Conservation (phyloP, 2,888 invertebrate species). For the Nemotelus pantherinus region DNA sequence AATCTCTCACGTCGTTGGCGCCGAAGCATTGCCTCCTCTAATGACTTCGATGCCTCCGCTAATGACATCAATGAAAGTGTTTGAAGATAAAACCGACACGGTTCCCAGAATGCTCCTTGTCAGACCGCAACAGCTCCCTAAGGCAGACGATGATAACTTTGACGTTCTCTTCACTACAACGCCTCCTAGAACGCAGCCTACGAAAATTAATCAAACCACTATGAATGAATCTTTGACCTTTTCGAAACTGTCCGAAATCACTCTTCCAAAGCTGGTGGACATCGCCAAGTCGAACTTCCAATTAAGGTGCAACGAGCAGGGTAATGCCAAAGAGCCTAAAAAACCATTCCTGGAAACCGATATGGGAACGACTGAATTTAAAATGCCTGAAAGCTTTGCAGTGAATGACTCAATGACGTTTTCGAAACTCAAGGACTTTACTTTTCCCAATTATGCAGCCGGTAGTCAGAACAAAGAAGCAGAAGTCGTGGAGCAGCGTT, state of each 20-base stretch:
- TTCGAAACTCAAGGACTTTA: conserved; percentile 15
- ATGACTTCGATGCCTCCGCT: conserved; percentile 33
- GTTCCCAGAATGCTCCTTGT: conserved; percentile 49
- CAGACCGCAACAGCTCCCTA: not conserved
- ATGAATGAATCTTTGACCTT: conserved; percentile 40
- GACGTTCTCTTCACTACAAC: conserved; percentile 34
- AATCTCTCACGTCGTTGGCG: not conserved
- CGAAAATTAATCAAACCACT: not conserved
- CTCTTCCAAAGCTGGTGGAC: conserved; percentile 46
- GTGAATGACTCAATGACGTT: conserved; percentile 43
- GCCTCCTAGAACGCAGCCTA: not conserved
- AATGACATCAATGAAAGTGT: conserved; percentile 49
- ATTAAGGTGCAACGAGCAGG: not conserved
- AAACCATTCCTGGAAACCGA: not conserved
- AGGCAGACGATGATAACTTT: conserved; percentile 23
- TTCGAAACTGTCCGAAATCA: conserved; percentile 9
- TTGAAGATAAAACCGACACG: conserved; percentile 56
- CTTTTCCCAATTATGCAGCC: conserved; percentile 6
- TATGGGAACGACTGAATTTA: conserved; percentile 45
- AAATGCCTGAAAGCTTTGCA: not conserved
- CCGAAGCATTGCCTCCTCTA: conserved; percentile 29
- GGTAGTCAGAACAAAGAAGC: not conserved
- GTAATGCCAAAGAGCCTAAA: not conserved
- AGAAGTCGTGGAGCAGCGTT: not conserved
- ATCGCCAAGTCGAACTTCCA: not conserved